Conservation (phyloP, 2,888 invertebrate genomes). For the Drosophila eohydei region DNA sequence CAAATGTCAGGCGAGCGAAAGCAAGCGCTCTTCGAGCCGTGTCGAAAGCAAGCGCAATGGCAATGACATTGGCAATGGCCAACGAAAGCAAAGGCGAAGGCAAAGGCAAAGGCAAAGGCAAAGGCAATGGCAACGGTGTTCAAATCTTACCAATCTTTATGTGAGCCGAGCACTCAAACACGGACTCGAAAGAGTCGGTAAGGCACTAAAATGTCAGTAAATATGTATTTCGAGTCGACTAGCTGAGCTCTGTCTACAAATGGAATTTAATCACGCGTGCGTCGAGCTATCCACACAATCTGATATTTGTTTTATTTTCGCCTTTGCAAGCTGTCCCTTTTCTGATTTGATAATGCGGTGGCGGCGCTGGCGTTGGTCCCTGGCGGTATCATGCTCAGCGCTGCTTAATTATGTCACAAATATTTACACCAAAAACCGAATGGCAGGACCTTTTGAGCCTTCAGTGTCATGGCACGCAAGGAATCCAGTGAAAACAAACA, state of each 20-base stretch:
- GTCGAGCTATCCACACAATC: conserved; percentile 55
- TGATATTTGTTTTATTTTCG: conserved; percentile 73
- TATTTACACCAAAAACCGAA: conserved; percentile 72
- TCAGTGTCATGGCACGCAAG: conserved; percentile 70
- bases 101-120: background rate
- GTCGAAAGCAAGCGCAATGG: conserved; percentile 6
- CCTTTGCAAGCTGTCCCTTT: conserved; percentile 60
- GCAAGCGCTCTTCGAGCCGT: conserved; percentile 12
- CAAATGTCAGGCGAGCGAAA: conserved; percentile 49
- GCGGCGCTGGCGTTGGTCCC: conserved; percentile 29
- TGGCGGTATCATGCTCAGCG: conserved; percentile 56
- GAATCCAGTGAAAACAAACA: conserved; percentile 61
- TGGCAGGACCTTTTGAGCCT: conserved; percentile 54
- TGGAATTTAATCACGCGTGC: conserved; percentile 79
- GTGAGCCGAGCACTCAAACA: conserved; percentile 66
- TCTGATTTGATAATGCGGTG: conserved; percentile 67
- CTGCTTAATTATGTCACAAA: conserved; percentile 79
- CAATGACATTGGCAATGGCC: background rate
- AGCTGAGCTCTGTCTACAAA: conserved; percentile 64
- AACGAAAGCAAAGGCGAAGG: background rate
- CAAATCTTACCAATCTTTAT: conserved; percentile 78
- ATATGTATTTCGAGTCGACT: conserved; percentile 27
- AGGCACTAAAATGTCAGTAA: conserved; percentile 62
- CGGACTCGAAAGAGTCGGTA: conserved; percentile 29
- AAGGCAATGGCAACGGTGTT: conserved; percentile 1